Base-by-base conservation (phyloP, 2,888 invertebrate species). In the Tiliacea citrago region DNA sequence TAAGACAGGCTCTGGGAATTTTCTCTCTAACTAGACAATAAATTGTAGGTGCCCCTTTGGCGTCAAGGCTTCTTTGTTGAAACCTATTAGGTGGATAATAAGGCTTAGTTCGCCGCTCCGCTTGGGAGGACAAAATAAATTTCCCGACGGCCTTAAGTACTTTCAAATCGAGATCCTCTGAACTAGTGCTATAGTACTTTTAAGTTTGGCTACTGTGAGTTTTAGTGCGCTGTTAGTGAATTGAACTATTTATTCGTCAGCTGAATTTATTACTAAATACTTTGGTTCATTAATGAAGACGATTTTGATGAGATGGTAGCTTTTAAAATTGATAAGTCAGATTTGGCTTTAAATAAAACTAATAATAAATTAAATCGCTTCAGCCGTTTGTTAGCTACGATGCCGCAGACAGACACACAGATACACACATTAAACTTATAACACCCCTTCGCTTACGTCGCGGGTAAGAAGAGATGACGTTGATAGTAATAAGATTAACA, bases 31-130 rank as follows among this genome's bases (percentile, higher is more conserved):
- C 70, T 78, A 66, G 75, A 83, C 81, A 88, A 88, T 87, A 86
- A 77, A 86, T 84, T 87, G 68, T 53, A 77, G 73, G 66, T 77
- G 70, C 76, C 77, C 81, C 66, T 78, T 85, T 86, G 77, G 78
- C 79, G 86, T 71, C 61, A 70, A 78, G 77, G 77, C 82, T 84
- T 85, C 85, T 79, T 86, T 79, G 83, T 88, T 68, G 82, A 82
- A 85, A 86, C 84, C 88, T 89, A 89, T 89, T 87, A 87, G 80
- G 80, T 84, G 77, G 77, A 86, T 87, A 88, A 89, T 89, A 89
- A 89, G 88, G 79, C 84, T 87, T 83, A 89, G 84, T 82, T 73
- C 81, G 71, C 79, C 73, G 84, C 78, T 81, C 66, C 85, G 85
- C 83, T 85, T 60, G 62, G 69, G 80, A 77, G 84, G 79, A 86